Percentiles rank a stretch among this genome's conserved stretches.
These are phyloP conservation scores for Clarias fuscus DNA, from an alignment of 2,797 vertebrate species.

Conservation along the genomic window DNA sequence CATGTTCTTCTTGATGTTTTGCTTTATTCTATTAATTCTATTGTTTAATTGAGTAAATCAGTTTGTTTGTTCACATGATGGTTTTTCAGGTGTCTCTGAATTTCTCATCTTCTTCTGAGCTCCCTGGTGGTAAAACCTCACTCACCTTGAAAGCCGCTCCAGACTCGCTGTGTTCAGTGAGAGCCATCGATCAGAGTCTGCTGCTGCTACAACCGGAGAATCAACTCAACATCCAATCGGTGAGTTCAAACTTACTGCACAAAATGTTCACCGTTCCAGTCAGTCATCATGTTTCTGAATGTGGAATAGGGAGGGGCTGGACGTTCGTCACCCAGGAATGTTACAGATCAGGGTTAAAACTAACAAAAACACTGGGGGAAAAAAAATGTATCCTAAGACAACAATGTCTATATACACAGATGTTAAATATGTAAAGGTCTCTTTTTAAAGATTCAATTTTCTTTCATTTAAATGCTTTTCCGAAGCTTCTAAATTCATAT, in stretches of 20 bases:
- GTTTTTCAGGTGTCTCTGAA: constrained; percentile 76
- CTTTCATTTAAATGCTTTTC: not conserved
- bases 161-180: constrained; percentile 82
- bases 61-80: too few relatives aligned
- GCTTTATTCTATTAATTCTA: too few relatives aligned
- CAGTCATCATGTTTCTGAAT: not conserved
- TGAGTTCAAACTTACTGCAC: constrained; percentile 61
- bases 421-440: not conserved
- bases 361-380: not conserved
- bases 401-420: too few relatives aligned
- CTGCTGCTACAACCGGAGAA: constrained; percentile 76
- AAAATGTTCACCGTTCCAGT: not conserved
- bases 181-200: constrained; percentile 85
- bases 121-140: constrained; percentile 70
- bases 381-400: not conserved
- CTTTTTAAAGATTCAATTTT: not conserved
- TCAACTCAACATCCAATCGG: constrained; percentile 72
- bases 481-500: not conserved
- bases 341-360: not conserved
- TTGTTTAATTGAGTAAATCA: too few relatives aligned
- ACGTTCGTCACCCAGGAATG: not conserved
- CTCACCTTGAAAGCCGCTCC: constrained; percentile 75
- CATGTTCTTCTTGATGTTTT: not conserved
- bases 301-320: not conserved
- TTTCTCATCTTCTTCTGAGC: constrained; percentile 70